Base-by-base conservation (phyloP, 1,140 invertebrate genomes). In the Colletes gigas region DNA sequence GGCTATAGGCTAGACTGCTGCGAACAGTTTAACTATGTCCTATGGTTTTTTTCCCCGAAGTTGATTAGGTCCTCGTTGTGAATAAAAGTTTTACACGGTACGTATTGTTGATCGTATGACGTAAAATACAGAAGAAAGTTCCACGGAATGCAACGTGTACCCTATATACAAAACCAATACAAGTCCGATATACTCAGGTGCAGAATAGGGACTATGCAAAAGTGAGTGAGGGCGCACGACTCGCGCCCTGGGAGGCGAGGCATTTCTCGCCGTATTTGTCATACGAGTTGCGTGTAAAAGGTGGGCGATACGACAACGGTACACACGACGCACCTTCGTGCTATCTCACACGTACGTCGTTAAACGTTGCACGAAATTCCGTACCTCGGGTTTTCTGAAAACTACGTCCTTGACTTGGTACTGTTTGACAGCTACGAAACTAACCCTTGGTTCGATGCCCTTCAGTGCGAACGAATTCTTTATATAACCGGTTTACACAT, bases 191-290 rank as follows among this genome's bases (percentile, higher is more conserved):
- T 67, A 68, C 17, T 65, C 82, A 83, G 78, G 82, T 81, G 82
- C 78, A 66, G 59, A 30, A 75, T 55, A 67, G 39, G 6, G 44
- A 73, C 60, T 81, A 69, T 74, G 68, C 57, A 68, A 69, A 75
- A 87, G 63, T 81, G 78, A 82, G 78, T 74, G 86, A 73, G 84
- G 80, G 82, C 81, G 83, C 85, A 79, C 80, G 50, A 75, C 65
- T 85, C 80, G 78, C 82, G 68, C 63, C 65, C 65, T 72, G 62
- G 74, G 81, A 89, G 87, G 87, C 83, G 87, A 88, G 85, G 83
- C 88, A 78, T 81, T 84, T 83, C 73, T 87, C 79, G 73, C 82
- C 78, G 85, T 85, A 83, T 88, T 88, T 88, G 86, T 86, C 78
- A 71, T 70, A 88, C 67, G 81, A 78, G 60, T 75, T 71, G 71